Conservation (phyloP, 2,888 invertebrate species). For the Pollenia labialis region DNA sequence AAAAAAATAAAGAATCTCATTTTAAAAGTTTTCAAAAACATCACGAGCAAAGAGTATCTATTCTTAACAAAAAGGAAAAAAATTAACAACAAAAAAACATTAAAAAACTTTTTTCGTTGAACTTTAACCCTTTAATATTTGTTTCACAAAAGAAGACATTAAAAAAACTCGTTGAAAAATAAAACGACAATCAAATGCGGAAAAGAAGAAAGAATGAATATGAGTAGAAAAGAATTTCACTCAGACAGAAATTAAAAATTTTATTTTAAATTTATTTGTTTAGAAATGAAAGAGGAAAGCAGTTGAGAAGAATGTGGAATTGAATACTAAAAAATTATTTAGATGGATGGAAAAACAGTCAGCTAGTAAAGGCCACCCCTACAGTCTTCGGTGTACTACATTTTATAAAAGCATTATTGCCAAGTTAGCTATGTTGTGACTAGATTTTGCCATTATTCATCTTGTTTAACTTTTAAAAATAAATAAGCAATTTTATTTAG, state of each 20-base stretch:
- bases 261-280: slow-evolving; percentile 50
- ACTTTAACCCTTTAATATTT: slow-evolving; percentile 67
- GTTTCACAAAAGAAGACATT: slow-evolving; percentile 47
- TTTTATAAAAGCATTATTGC: too few relatives aligned
- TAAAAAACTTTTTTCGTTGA: slow-evolving; percentile 54
- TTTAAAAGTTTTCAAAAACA: slow-evolving; percentile 54
- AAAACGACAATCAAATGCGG: slow-evolving; percentile 37
- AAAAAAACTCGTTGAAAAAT: neutral
- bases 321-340: neutral
- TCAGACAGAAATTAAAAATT: slow-evolving; percentile 46
- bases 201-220: slow-evolving; percentile 34
- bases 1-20: slow-evolving; percentile 23
- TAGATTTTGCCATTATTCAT: too few relatives aligned
- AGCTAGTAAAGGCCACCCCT: neutral
- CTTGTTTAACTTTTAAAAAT: too few relatives aligned
- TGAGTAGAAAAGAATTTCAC: slow-evolving; percentile 16
- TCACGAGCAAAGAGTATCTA: neutral
- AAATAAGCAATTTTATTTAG: too few relatives aligned
- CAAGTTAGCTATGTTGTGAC: too few relatives aligned
- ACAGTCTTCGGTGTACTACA: neutral
- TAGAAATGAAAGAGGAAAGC: slow-evolving; percentile 26
- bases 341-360: neutral
- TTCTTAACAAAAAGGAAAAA: slow-evolving; percentile 12
- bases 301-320: neutral
- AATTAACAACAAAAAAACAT: slow-evolving; percentile 21